phyloP scores from a whole-genome alignment of 2,113 vertebrate genomes.

The Zosterops pallidus region DNA sequence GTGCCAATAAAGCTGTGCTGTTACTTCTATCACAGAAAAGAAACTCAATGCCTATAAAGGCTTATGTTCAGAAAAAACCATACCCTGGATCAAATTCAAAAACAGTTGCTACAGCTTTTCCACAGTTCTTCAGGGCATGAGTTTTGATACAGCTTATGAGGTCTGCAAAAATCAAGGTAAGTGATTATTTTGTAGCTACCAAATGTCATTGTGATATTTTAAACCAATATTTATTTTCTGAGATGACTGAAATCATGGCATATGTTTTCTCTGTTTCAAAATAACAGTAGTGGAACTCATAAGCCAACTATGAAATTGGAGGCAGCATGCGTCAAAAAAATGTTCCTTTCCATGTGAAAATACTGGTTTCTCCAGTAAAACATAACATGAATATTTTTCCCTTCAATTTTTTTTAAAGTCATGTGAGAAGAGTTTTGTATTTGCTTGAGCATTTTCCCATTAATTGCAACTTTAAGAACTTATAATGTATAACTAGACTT shows the following conservation, averaged over 20 bases:
- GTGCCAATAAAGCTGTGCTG: slow-evolving; percentile 50
- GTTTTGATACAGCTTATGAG: slow-evolving; percentile 83
- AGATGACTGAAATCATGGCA: background rate
- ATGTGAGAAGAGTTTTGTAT: background rate
- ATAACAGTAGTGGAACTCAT: background rate
- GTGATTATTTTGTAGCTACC: background rate
- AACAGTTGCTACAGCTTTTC: slow-evolving; percentile 91
- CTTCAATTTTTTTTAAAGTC: background rate
- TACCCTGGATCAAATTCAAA: slow-evolving; percentile 88
- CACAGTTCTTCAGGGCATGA: slow-evolving; percentile 78
- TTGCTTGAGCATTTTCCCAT: background rate
- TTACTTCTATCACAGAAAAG: slow-evolving; percentile 73
- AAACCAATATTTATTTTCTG: background rate
- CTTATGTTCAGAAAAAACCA: slow-evolving; percentile 77
- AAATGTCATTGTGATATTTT: background rate
- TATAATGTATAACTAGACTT: background rate
- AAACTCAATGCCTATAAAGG: slow-evolving; percentile 69
- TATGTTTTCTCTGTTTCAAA: background rate
- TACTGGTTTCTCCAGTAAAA: background rate
- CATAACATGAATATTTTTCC: background rate
- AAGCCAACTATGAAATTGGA: background rate
- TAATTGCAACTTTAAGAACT: background rate
- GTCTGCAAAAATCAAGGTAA: slow-evolving; percentile 89
- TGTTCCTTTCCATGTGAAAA: background rate
- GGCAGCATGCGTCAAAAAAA: background rate